A percentile compares a stretch with the other conserved stretches of the same genome.
These are phyloP conservation scores for Marasmarcha lunaedactyla DNA, from an alignment of 2,888 invertebrate genomes.

Conservation along the genomic window DNA sequence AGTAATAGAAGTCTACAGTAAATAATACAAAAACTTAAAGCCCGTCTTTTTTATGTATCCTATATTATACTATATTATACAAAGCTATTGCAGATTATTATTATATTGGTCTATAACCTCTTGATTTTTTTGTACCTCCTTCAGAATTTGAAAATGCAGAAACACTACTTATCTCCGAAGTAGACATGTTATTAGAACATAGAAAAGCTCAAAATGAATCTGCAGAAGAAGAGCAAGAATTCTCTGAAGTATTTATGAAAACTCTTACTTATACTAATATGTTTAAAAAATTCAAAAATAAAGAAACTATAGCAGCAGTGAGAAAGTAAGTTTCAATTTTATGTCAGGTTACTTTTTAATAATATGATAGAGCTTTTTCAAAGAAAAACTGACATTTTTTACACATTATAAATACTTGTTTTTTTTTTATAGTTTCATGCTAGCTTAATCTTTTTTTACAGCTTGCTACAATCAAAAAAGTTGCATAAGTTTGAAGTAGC, in stretches of 20 bases:
- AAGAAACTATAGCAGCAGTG: slow-evolving; percentile 97
- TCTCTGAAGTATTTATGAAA: slow-evolving; percentile 98
- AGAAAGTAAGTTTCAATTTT: slow-evolving; percentile 86
- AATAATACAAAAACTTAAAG: no score
- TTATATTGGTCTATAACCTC: background rate
- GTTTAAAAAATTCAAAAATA: slow-evolving; percentile 97
- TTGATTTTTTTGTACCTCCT: slow-evolving; percentile 20
- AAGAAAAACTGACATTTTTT: no score
- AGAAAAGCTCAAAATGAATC: slow-evolving; percentile 98
- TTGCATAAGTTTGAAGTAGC: slow-evolving; percentile 98
- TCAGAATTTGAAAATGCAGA: slow-evolving; percentile 99
- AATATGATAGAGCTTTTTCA: no score
- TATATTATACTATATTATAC: background rate
- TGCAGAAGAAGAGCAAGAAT: slow-evolving; percentile 97
- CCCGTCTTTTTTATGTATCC: background rate
- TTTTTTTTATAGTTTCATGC: background rate
- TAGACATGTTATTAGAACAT: slow-evolving; percentile 96
- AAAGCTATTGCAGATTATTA: no score
- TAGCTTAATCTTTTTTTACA: slow-evolving; percentile 41
- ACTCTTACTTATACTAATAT: slow-evolving; percentile 95
- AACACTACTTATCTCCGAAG: slow-evolving; percentile 95
- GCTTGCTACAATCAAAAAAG: slow-evolving; percentile 92
- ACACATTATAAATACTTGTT: background rate
- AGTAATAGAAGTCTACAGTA: no score
- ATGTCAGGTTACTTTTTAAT: slow-evolving; percentile 3